Base-by-base conservation (phyloP, 2,888 invertebrate species). In the Theretra japonica region DNA sequence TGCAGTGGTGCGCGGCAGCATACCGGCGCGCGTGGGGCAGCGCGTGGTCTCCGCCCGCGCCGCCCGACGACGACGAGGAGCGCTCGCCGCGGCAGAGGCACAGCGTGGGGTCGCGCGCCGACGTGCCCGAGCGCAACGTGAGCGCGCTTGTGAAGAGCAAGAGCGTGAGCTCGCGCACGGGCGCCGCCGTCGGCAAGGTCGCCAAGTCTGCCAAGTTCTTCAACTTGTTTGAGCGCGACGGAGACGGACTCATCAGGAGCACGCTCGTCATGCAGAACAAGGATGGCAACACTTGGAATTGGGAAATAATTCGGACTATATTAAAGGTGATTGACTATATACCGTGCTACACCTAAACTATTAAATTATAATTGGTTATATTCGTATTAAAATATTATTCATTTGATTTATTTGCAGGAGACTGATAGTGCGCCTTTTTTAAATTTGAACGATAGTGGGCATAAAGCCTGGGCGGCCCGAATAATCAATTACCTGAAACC, bases 221-320 rank as follows among this genome's bases (percentile, higher is more conserved):
- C 72, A 95, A 95, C 73, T 89, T 95, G 76, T 95, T 95, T 75
- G 96, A 96, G 73, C 94, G 95, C 69, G 96, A 96, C 74, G 93
- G 95, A 79, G 96, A 97, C 83, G 96, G 95, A 79, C 90, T 96
- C 75, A 95, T 99, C 23, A 96, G 96, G 82, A 97, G 98, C 78
- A 97, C 98, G 2, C 96, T 97, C 76, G 98, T 99, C 4, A 94
- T 98, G 80, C 95, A 95, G 72, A 96, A 96, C 73, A 97, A 97
- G 80, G 98, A 98, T 82, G 97, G 97, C 5, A 96, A 96, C 73
- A 95, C 96, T 0, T 99, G 99, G 99, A 97, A 99, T 87, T 99
- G 99, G 99, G 97, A 97, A 81, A 95, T 98, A n/a, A 97, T 99
- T 75, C 95, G 97, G 75, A 96, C 97, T 59, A 96, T 98, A 82